Percentiles rank a stretch among this genome's conserved stretches.
Evolutionary conservation across 2,888 invertebrate genomes (phyloP).

Genomic region (Philaethria dido): DNA sequence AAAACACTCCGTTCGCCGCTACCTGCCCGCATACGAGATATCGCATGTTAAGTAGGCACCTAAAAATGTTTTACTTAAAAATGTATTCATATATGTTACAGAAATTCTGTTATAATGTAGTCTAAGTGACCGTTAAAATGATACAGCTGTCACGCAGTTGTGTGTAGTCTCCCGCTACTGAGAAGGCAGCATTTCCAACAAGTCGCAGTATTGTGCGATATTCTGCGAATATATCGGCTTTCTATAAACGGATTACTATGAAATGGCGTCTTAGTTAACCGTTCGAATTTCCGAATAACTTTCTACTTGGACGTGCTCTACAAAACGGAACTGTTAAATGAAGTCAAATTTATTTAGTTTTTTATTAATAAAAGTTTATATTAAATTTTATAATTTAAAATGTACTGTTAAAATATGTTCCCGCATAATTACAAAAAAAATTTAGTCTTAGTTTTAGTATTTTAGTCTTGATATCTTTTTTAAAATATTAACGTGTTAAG

Average conservation of each 20-base stretch:
- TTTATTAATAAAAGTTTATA: no score
- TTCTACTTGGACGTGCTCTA: conserved; percentile 11
- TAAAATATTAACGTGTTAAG: no score
- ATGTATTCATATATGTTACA: neutral
- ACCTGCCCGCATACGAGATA: no score
- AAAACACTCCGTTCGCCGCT: no score
- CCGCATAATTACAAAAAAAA: no score
- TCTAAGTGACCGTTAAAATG: neutral
- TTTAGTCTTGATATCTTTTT: no score
- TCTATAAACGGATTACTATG: conserved; percentile 43
- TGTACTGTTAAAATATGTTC: no score
- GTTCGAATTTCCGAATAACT: conserved; percentile 39
- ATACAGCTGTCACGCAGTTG: conserved; percentile 12
- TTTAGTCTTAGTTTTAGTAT: no score
- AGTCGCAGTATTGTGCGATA: conserved; percentile 38
- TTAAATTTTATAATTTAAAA: no score
- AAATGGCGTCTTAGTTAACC: conserved; percentile 34
- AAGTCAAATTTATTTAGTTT: neutral
- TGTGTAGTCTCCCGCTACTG: conserved; percentile 37
- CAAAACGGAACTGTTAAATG: neutral
- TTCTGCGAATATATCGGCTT: conserved; percentile 42
- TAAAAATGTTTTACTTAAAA: no score
- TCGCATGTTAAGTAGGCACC: no score
- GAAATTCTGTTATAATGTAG: no score
- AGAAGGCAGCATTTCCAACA: conserved; percentile 48